Evolutionary conservation across 2,888 invertebrate genomes (phyloP), one percentile per base, ranked within the genome.

Genomic region (Caenorhabditis angaria): DNA sequence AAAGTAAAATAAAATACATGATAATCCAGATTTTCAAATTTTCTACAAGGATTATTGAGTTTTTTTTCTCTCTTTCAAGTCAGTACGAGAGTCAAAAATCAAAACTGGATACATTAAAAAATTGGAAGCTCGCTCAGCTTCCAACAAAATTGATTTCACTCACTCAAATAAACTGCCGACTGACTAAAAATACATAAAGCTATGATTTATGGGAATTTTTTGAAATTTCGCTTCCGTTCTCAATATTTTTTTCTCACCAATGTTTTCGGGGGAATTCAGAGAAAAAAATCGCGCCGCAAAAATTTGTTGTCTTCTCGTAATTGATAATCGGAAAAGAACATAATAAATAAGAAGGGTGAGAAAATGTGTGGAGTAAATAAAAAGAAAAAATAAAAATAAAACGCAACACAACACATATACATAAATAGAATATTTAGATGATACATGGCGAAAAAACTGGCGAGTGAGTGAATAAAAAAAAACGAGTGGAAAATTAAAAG

Each of bases 371-470:
- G 10, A 25, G 59, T 25, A 41, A 27, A 59, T 1, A 48, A 41
- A 25, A 41, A 48, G 4, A 32, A 48, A 41, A 41, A 41, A 41
- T 10, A 41, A 59, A 4, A 41, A 18, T 12, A 59, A 14, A 18
- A 59, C 41, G 41, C 41, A 59, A 10, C 8, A 28, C 41, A 27
- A 59, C 14, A 41, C 20, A 41, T 25, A n/a, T n/a, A 41, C 8
- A 59, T 29, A 59, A 25, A 59, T 29, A 59, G 47, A 48, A 51
- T 24, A 41, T 41, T 41, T 41, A 41, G 41, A 41, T 41, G 41
- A 41, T 41, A 41, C 41, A 41, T 41, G 41, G 41, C 41, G 3
- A 41, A 59, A 22, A n/a, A n/a, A n/a, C n/a, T n/a, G n/a, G n/a
- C n/a, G n/a, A n/a, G n/a, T n/a, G n/a, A n/a, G n/a, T n/a, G n/a